Base-by-base conservation (phyloP, 1,140 invertebrate species). In the Akabosia matsudoensis region DNA sequence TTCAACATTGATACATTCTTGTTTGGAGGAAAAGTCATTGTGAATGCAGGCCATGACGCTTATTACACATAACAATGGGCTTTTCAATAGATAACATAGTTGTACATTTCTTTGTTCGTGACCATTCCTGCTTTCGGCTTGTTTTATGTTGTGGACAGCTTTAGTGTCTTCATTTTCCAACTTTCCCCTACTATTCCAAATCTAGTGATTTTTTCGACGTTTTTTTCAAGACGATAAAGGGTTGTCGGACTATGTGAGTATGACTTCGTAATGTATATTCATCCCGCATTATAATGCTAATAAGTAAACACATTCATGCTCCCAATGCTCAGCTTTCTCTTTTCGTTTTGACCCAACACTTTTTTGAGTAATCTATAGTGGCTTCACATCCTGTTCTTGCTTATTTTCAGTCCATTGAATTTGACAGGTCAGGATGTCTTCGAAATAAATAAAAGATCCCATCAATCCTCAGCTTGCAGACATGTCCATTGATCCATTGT, bases 401-500 rank as follows among this genome's bases (percentile, higher is more conserved):
- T 79, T 77, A 79, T 79, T 77, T 76, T 75, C 75, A 76, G 75
- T 75, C 76, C 79, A 79, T 79, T 79, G 76, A 79, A 34, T 77
- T 72, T 51, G 70, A 72, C 70, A 72, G 33, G 33, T 56, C 79
- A 79, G 79, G 76, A 79, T 79, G 75, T 78, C 79, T 73, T 71
- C 30, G 31, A 70, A 79, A 79, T 79, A 79, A 79, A 79, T 79
- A 79, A 77, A 78, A 72, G 73, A 70, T 74, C 67, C 73, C 74
- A 67, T 67, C 61, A 67, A 67, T 67, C 61, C 61, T 67, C 61
- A 30, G 26, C 61, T 67, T 31, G 3, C n/a, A 13, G 61, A 67
- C 61, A 30, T 67, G 61, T 30, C 61, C 61, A 67, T 67, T 67
- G 61, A 67, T 67, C 61, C 61, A 67, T 67, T 67, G 61, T 67